These are phyloP conservation scores for Drosophila miranda DNA, from an alignment of 1,140 invertebrate species.

Conservation along the genomic window DNA sequence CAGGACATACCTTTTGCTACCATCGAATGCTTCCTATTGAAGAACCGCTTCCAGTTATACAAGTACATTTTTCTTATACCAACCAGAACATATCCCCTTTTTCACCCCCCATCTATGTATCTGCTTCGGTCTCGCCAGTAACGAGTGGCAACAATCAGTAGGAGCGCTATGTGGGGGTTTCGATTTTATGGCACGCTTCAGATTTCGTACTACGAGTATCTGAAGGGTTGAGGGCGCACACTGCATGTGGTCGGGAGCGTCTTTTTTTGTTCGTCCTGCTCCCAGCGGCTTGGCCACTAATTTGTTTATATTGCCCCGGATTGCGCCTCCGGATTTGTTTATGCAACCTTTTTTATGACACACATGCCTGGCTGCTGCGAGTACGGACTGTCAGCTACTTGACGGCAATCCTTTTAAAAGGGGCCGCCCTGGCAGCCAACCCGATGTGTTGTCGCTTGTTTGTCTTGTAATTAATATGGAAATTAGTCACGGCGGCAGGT, in stretches of 20 bases:
- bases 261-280: conserved; percentile 30
- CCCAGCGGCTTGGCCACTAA: conserved; percentile 40
- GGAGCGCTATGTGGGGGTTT: conserved; percentile 8
- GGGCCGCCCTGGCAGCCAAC: conserved; percentile 23
- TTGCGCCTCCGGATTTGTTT: conserved; percentile 58
- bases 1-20: no score
- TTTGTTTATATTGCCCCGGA: conserved; percentile 59
- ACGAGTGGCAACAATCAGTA: not conserved
- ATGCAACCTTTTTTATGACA: conserved; percentile 66
- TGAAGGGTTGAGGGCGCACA: conserved; percentile 32
- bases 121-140: no score
- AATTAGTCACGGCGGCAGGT: conserved; percentile 42
- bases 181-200: conserved; percentile 30
- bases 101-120: no score
- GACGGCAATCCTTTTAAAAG: conserved; percentile 62
- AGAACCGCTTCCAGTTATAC: no score
- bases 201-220: conserved; percentile 1
- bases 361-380: conserved; percentile 22
- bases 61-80: no score
- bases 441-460: not conserved
- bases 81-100: no score
- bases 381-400: conserved; percentile 58
- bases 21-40: no score
- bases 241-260: conserved; percentile 57
- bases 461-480: conserved; percentile 62